Evolutionary conservation across 2,888 invertebrate species (phyloP).

Genomic region (Acronicta alni): DNA sequence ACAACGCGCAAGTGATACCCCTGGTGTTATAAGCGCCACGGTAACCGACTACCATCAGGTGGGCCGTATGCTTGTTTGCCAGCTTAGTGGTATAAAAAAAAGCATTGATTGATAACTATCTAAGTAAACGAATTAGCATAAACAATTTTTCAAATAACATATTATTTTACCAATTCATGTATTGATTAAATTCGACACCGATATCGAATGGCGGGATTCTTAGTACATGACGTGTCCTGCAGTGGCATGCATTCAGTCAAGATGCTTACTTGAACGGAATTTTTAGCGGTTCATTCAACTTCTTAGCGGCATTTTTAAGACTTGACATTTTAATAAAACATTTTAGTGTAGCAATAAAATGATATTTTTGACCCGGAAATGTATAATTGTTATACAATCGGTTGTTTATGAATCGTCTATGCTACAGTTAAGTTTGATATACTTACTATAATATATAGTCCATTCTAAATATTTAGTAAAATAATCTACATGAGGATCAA

Average conservation of each 20-base stretch:
- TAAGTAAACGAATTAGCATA: too few species aligned
- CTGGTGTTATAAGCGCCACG: too few species aligned
- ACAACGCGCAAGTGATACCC: too few species aligned
- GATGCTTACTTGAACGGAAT: slow-evolving; percentile 28
- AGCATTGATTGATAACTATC: too few species aligned
- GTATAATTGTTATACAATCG: not conserved
- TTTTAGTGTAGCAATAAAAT: slow-evolving; percentile 1
- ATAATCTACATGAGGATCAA: too few species aligned
- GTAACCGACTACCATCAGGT: too few species aligned
- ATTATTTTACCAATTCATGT: not conserved
- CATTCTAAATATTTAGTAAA: too few species aligned
- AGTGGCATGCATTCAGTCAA: slow-evolving; percentile 42
- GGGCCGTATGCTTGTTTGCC: too few species aligned
- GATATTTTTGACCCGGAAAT: not conserved
- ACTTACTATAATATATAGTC: too few species aligned
- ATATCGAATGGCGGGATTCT: slow-evolving; percentile 40
- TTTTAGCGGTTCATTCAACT: slow-evolving; percentile 55
- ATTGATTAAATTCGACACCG: slow-evolving; percentile 31
- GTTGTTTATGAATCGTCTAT: not conserved
- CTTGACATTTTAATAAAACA: slow-evolving; percentile 4
- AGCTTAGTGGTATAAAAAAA: too few species aligned
- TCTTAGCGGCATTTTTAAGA: slow-evolving; percentile 14
- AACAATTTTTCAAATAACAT: too few species aligned
- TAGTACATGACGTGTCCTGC: slow-evolving; percentile 49
- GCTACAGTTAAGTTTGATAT: too few species aligned